Evolutionary conservation across 2,888 invertebrate genomes (phyloP).

Genomic region (Megastigmus dorsalis): DNA sequence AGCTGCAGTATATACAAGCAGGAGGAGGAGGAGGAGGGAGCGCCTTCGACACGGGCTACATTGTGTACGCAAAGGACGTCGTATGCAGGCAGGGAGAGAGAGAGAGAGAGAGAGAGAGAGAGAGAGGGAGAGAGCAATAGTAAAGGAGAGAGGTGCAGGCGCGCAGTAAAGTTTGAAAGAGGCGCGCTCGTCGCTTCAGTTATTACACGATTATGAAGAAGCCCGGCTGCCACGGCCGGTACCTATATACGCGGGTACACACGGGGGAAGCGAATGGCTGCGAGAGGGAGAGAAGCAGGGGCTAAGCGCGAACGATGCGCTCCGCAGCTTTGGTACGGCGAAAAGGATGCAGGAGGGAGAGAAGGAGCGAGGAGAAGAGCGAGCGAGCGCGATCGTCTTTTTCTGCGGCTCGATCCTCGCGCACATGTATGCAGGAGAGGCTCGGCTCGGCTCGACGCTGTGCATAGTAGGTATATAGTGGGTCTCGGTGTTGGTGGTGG

Average conservation of each 20-base stretch:
- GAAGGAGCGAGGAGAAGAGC: conserved; percentile 1
- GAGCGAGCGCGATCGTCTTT: conserved; percentile 9
- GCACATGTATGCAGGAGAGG: no score
- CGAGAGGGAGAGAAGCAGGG: not conserved
- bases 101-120: not conserved
- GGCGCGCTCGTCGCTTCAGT: conserved; percentile 28
- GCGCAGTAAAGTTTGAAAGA: conserved; percentile 20
- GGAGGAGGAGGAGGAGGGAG: no score
- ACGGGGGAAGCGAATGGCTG: not conserved
- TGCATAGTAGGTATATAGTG: no score
- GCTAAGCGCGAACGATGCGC: conserved; percentile 6
- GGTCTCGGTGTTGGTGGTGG: no score
- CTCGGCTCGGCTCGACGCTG: no score
- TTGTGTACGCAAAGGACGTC: conserved; percentile 2
- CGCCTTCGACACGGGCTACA: not conserved
- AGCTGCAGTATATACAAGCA: no score
- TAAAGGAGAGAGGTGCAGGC: no score
- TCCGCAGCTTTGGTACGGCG: not conserved
- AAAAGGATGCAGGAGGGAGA: conserved; percentile 6
- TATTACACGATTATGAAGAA: conserved; percentile 36
- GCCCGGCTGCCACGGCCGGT: no score
- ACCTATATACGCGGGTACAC: no score
- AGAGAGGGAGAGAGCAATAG: no score
- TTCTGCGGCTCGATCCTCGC: not conserved
- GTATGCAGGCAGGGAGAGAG: not conserved